Evolutionary conservation across 2,888 invertebrate species (phyloP), one percentile per base, ranked within the genome.

Genomic region (Calephelis perditalis): DNA sequence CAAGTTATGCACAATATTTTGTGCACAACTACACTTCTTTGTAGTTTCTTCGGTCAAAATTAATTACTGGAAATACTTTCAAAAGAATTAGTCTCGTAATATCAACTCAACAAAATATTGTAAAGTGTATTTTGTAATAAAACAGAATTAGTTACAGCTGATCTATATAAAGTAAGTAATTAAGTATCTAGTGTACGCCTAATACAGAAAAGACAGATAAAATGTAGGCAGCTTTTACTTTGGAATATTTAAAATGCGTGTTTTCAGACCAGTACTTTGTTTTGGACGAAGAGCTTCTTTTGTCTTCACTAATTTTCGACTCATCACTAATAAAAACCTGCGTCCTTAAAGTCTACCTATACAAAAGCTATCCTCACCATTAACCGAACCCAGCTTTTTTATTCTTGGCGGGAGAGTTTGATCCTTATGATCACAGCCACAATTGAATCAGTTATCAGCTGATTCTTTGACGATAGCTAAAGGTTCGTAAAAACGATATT

Each of bases 261-360:
- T 56, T 58, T 56, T 57, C 59, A 59, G 54, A 54, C 54, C 40
- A 55, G 44, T 26, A 26, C 36, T 47, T 62, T 58, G 56, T 45
- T 26, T 59, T 40, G 40, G 40, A 7, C 40, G 40, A 40, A 40
- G 40, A 40, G 5, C 40, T 7, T 40, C 44, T 45, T 57, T 57
- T 47, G 61, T 52, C 61, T 44, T 54, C 76, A 85, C 88, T 88
- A 88, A 90, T 79, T 86, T 86, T 87, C 88, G 88, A 86, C 89
- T 89, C 89, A 82, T 86, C 87, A 84, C 87, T 89, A 89, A 90
- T 83, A 79, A 43, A 75, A 68, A 71, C 69, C 73, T 75, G 79
- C 82, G 81, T 80, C 65, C 66, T 52, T 52, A 35, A 52, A 52
- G 52, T 76, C 79, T 76, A 71, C 70, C 72, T 73, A 70, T 81